Conservation (phyloP, 2,113 vertebrate genomes). For the Rhegmatorhina hoffmannsi region DNA sequence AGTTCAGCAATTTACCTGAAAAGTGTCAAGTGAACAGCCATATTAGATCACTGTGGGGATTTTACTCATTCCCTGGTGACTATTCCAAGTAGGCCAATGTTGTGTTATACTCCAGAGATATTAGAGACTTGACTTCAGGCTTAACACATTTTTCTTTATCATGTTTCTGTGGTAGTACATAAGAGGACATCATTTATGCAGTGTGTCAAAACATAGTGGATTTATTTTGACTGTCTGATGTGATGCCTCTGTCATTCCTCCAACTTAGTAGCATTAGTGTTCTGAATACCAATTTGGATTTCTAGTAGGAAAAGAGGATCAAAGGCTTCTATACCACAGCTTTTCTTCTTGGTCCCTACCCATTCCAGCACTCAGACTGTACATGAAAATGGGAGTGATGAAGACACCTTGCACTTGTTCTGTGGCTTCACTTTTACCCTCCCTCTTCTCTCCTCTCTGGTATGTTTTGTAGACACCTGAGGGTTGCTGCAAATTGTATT, state of each 20-base stretch:
- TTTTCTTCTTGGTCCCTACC: not conserved
- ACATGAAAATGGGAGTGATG: not conserved
- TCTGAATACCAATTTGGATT: not conserved
- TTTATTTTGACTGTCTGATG: conserved; percentile 15
- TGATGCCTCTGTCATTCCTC: not conserved
- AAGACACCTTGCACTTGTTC: not conserved
- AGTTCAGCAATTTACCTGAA: not conserved
- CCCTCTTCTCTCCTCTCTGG: not conserved
- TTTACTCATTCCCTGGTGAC: not conserved
- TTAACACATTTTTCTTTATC: not conserved
- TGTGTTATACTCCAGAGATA: not conserved
- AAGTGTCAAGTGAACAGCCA: not conserved
- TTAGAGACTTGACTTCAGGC: not conserved
- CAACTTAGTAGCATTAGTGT: not conserved
- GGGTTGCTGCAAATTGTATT: not conserved
- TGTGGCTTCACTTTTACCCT: not conserved
- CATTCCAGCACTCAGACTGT: not conserved
- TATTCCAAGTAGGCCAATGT: not conserved
- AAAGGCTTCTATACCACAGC: not conserved
- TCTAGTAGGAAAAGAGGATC: not conserved
- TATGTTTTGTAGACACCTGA: not conserved
- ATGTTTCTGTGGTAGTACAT: not conserved
- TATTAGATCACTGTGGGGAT: not conserved
- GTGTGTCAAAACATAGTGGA: not conserved
- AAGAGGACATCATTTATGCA: not conserved